A percentile compares a stretch with the other conserved stretches of the same genome.
phyloP scores from a whole-genome alignment of 2,797 vertebrate species.

The Morelia viridis region DNA sequence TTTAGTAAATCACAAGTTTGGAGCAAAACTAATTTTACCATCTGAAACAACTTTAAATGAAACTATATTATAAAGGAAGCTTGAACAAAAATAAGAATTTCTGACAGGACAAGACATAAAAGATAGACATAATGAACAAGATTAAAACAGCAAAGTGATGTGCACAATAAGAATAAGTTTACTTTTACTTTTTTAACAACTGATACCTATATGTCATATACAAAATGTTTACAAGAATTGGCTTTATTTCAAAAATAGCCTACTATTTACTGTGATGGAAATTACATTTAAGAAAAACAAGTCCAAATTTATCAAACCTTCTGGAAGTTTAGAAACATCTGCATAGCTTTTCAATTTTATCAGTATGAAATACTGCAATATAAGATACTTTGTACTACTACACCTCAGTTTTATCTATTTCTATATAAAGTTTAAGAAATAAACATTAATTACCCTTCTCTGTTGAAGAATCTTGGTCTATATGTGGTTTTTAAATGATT shows the following conservation, averaged over 20 bases:
- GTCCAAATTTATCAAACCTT: background rate
- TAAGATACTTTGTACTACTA: background rate
- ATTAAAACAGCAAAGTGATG: background rate
- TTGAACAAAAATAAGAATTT: background rate
- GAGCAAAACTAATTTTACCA: background rate
- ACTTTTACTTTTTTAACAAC: background rate
- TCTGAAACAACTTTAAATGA: background rate
- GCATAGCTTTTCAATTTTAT: background rate
- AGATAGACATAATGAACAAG: background rate
- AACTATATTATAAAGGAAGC: background rate
- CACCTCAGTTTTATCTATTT: background rate
- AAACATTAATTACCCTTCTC: conserved; percentile 55
- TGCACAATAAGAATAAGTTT: background rate
- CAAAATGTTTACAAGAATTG: too few species aligned
- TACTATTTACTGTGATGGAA: background rate
- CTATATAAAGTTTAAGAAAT: background rate
- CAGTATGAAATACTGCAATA: background rate
- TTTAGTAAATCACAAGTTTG: background rate
- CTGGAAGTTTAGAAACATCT: background rate
- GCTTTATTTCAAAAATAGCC: background rate
- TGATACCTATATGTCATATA: background rate
- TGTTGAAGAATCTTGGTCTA: conserved; percentile 70
- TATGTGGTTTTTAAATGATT: conserved; percentile 69
- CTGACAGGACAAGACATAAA: background rate
- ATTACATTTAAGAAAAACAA: background rate